A percentile compares a stretch with the other conserved stretches of the same genome.
Conservation (phyloP, 37 sponge, comb jelly and placozoan species). For the Oscarella lobularis region DNA sequence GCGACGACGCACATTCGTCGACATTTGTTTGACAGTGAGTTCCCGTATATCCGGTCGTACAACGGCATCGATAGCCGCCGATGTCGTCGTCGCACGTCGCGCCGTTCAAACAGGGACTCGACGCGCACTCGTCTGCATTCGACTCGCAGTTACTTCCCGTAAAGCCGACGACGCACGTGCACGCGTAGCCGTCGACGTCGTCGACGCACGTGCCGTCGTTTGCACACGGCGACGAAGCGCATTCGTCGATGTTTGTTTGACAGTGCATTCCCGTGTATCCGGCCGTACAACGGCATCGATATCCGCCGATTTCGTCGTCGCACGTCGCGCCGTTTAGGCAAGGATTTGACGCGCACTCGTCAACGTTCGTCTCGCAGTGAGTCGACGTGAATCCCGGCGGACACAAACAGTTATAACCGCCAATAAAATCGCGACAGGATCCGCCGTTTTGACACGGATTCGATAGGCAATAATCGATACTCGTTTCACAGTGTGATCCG, state of each 20-base stretch:
- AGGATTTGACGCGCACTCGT: slow-evolving; percentile 2
- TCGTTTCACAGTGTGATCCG: neutral
- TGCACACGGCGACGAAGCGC: neutral
- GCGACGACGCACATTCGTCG: neutral
- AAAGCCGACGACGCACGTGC: neutral
- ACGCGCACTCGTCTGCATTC: slow-evolving; percentile 6
- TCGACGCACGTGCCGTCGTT: neutral
- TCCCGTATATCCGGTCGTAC: slow-evolving; percentile 7
- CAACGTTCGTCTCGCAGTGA: slow-evolving; percentile 3
- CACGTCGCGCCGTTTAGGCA: slow-evolving; percentile 13
- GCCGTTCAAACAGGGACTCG: slow-evolving; percentile 10
- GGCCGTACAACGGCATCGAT: neutral
- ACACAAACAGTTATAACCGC: slow-evolving; percentile 8
- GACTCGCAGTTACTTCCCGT: slow-evolving; percentile 27
- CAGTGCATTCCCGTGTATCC: neutral
- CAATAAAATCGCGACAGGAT: neutral
- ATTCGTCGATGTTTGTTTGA: neutral
- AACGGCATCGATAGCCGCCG: neutral
- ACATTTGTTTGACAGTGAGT: neutral
- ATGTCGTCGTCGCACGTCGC: slow-evolving; percentile 5
- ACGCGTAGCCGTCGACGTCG: neutral
- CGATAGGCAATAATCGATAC: slow-evolving; percentile 8
- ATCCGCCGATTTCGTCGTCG: neutral
- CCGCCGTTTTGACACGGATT: neutral
- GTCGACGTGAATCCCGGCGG: neutral